Evolutionary conservation across 2,113 vertebrate genomes (phyloP).

Genomic region (Himantopus leucocephalus): DNA sequence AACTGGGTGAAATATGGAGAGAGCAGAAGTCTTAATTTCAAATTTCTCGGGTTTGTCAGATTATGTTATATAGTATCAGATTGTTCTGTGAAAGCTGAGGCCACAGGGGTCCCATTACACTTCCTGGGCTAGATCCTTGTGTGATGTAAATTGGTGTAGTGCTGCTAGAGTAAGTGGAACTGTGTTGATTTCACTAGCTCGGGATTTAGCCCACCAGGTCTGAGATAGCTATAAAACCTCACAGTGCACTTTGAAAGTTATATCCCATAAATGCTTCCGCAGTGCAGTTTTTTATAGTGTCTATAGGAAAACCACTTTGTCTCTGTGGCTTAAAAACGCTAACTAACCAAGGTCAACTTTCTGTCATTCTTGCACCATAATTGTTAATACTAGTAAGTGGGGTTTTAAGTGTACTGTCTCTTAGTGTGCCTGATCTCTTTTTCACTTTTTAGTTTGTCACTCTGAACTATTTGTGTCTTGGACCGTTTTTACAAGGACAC

Average conservation of each 20-base stretch:
- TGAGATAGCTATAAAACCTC: conserved; percentile 44
- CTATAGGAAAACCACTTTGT: not conserved
- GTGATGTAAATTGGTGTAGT: conserved; percentile 14
- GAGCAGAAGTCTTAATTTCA: conserved; percentile 30
- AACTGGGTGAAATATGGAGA: conserved; percentile 36
- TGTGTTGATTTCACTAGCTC: not conserved
- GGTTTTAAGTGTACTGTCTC: not conserved
- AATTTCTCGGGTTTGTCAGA: conserved; percentile 39
- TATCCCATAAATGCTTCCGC: not conserved
- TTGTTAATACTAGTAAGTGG: conserved; percentile 34
- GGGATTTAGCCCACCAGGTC: not conserved
- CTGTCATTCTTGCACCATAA: not conserved
- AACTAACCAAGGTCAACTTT: not conserved
- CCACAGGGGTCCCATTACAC: conserved; percentile 32
- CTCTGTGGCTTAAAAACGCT: not conserved
- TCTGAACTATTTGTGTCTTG: not conserved
- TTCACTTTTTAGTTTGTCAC: not conserved
- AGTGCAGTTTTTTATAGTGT: conserved; percentile 25
- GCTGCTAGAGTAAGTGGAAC: not conserved
- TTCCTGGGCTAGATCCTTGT: not conserved
- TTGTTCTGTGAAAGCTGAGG: conserved; percentile 45
- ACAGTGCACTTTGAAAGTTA: not conserved
- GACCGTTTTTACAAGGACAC: not conserved
- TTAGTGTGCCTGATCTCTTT: not conserved
- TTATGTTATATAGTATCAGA: conserved; percentile 21